Evolutionary conservation across 2,797 vertebrate species (phyloP).

Genomic region (Pseudochromis fuscus): DNA sequence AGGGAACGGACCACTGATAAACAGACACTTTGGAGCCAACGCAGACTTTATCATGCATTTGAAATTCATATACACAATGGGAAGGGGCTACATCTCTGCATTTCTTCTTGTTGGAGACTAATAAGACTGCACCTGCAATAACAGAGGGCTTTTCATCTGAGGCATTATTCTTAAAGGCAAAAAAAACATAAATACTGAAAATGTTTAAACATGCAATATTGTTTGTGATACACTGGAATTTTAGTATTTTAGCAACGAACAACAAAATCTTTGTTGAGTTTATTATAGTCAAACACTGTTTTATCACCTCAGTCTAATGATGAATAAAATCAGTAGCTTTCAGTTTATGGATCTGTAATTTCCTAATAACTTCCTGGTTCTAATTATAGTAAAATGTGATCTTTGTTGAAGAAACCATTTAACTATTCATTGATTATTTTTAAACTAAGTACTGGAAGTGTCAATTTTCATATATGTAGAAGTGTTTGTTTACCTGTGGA

Average conservation of each 20-base stretch:
- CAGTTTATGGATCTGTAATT: constrained; percentile 26
- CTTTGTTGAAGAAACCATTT: neutral
- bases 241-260: constrained; percentile 41
- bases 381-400: neutral
- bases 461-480: neutral
- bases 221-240: constrained; percentile 50
- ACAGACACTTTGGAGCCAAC: constrained; percentile 20
- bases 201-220: constrained; percentile 68
- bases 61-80: constrained; percentile 16
- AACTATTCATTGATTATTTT: no score
- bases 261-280: constrained; percentile 13
- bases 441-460: neutral
- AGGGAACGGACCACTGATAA: constrained; percentile 22
- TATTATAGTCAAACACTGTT: constrained; percentile 51
- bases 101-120: constrained; percentile 47
- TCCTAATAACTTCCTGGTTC: constrained; percentile 3
- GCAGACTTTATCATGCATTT: constrained; percentile 30
- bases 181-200: constrained; percentile 43
- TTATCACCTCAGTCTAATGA: constrained; percentile 28
- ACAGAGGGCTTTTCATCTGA: constrained; percentile 31
- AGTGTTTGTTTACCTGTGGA: constrained; percentile 6
- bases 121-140: constrained; percentile 65
- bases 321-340: constrained; percentile 6
- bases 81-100: constrained; percentile 8
- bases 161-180: constrained; percentile 56